Evolutionary conservation across 1,140 invertebrate species (phyloP), one percentile per base, ranked within the genome.

Genomic region (Camponotus pennsylvanicus): DNA sequence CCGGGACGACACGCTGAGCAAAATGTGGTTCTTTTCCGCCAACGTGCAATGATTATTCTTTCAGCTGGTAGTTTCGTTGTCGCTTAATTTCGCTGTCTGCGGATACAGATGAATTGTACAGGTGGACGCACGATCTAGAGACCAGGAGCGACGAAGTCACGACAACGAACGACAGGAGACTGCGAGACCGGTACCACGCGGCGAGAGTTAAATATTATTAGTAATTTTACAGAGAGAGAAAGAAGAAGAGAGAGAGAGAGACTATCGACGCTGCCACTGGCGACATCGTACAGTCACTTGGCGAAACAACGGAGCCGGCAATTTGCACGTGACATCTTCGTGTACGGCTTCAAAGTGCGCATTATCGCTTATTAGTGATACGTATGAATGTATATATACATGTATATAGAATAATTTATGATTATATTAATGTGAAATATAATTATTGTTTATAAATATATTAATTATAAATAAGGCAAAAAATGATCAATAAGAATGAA

Each of bases 161-260:
- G 57, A 34, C 27, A 49, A 32, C 1, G 18, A 18, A 42, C 21
- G 9, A 42, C 8, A 9, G 8, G 8, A 11, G 9, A 78, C 34
- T 75, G 91, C 89, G 76, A 89, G 64, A 78, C 87, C 88, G 89
- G 89, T 83, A 92, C 77, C 88, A 91, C 83, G 91, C 86, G 84
- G 82, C 86, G 70, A 77, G 86, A 80, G 87, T 89, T 93, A 93
- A 93, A 93, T 93, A 93, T 80, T 89, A 90, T 88, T 88, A 18
- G 37, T 34, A 18, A 42, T 64, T 52, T 57, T 32, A 34, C 18
- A 75, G 71, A 75, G 71, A 59, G 55, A 32, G 9, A 40, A n/a
- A 59, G 52, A 59, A 5, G 21, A 15, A 75, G 70, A 42, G 3
- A 45, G 69, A 45, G 69, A 45, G n/a, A 52, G 64, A 67, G 6